Evolutionary conservation across 2,113 vertebrate species (phyloP), one percentile per base, ranked within the genome.

Genomic region (Grammomys dolichurus): DNA sequence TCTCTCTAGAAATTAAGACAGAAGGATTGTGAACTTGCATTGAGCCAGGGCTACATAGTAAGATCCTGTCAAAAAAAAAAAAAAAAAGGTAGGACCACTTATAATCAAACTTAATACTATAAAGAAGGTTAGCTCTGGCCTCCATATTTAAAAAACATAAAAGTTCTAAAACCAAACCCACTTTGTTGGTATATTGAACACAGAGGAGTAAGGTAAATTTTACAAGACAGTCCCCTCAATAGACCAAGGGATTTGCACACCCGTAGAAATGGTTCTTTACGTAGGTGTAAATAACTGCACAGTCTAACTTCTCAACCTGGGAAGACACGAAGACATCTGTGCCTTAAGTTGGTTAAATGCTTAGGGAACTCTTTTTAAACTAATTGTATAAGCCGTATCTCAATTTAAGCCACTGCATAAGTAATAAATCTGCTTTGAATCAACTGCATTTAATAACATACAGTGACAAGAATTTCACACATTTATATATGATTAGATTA

Each of bases 341-440:
- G 73, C 54, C 43, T 54, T 80, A 67, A 36, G 51, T 95, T 88
- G 87, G 7, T 77, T 96, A 85, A 95, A 67, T 90, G 77, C 11
- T 67, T 81, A 86, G 60, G 84, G 75, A 76, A 75, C 1, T 80
- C 33, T 87, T 58, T 92, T 73, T 48, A 69, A 75, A 90, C 65
- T 92, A 90, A 77, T 46, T 90, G 20, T 33, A 88, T 84, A 95
- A 92, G 43, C n/a, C 9, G 26, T 63, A 17, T 67, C 58, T 90
- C 65, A 88, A 28, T 95, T 90, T 70, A 73, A 69, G 19, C 17
- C 22, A 43, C 56, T 63, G 24, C n/a, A 58, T 10, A 78, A 96
- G n/a, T 46, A 93, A 58, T 73, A 43, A 26, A 87, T 92, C 33
- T 93, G 36, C 56, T 95, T 95, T 88, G 87, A 90, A 89, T 94